Evolutionary conservation across 37 sponge, comb jelly and placozoan species (phyloP), one percentile per base, ranked within the genome.

Genomic region (Hormiphora californensis): DNA sequence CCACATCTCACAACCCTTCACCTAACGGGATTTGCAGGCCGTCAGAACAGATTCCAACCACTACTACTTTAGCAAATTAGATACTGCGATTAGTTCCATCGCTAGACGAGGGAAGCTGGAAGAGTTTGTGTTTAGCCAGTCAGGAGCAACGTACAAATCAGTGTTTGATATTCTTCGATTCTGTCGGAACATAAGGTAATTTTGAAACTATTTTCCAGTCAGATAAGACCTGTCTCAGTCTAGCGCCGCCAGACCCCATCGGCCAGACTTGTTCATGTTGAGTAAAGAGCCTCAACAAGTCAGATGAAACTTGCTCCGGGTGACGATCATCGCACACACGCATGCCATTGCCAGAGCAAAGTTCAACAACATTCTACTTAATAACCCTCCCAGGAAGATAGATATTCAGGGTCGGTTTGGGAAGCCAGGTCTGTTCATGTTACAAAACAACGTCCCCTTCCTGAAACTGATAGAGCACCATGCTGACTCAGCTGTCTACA

Each of bases 361-460:
- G n/a, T n/a, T n/a, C n/a, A n/a, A n/a, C n/a, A n/a, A n/a, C n/a
- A n/a, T n/a, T n/a, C n/a, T n/a, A n/a, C n/a, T n/a, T n/a, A n/a
- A n/a, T n/a, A n/a, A n/a, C n/a, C n/a, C n/a, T n/a, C n/a, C 27
- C 61, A 57, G 61, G 27, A 30, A 57, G 7, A 5, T 57, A 30
- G 27, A 5, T 21, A 30, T 57, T 5, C 27, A 30, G 61, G 27
- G 61, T 57, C 7, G 61, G 9, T 57, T 57, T 30, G 61, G 61
- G 27, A 30, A 57, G 23, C 61, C 61, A 12, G 61, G 61, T 4
- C 61, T 57, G 61, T 57, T 57, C 23, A 57, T 57, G 61, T 57
- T 57, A 30, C 61, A 57, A 28, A 23, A 57, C 61, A 57, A 57
- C 61, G 30, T 57, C n/a, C 61, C 61, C 27, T 57, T 57, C 61